Base-by-base conservation (phyloP, 2,113 vertebrate genomes). In the Corvus hawaiiensis region DNA sequence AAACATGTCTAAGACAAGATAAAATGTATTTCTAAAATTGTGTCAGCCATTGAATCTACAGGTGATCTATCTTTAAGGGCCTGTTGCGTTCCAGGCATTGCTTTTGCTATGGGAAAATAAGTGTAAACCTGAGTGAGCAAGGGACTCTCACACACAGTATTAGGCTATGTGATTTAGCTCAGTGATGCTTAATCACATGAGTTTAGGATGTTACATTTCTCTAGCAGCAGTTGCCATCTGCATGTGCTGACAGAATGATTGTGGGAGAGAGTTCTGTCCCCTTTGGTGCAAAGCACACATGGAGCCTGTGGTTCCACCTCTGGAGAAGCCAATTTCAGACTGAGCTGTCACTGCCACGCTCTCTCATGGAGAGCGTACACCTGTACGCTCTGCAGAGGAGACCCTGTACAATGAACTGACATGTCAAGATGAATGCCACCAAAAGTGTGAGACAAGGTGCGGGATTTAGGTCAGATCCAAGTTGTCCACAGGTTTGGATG, bases 201-300 rank as follows among this genome's bases (percentile, higher is more conserved):
- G 14, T 35, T 63, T 62, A 84, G 48, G 66, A 59, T 37, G 13
- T 33, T 72, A 2, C 19, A 6, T 21, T 43, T 58, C 46, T n/a
- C 16, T 76, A 33, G 13, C 52, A 75, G 49, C 13, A 63, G 39
- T 67, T 90, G 35, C 54, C 41, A n/a, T 41, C 44, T 73, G 32
- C 0, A 1, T 52, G 10, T 66, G 13, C n/a, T 61, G 32, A 26
- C 37, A 58, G 37, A 76, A n/a, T 5, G 17, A 14, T 61, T 58
- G 13, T 52, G 28, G 52, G 72, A 22, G 43, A 46, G 35, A 12
- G 0, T 1, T 28, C 48, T 43, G 24, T 59, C 16, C 11, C 9
- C 16, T 76, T 76, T 0, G 1, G 35, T 56, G 44, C 39, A 19
- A 39, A 75, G 21, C 6, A 1, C 30, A 20, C 17, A 2, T 0